phyloP scores from a whole-genome alignment of 2,113 vertebrate species.

The Pachyramphus minor region DNA sequence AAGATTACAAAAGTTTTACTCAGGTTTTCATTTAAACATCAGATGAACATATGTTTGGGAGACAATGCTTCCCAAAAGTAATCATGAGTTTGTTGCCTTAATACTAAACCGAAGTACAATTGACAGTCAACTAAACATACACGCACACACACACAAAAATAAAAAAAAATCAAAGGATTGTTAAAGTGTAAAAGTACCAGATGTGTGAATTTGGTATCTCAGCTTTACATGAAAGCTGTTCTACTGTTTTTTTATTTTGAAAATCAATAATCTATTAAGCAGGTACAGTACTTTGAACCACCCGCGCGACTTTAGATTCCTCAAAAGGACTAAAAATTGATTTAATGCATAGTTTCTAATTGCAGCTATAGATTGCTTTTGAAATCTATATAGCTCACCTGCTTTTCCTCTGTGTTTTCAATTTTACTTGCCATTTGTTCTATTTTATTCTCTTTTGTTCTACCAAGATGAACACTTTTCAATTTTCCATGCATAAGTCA shows the following conservation, averaged over 20 bases:
- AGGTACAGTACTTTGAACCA: not conserved
- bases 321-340: not conserved
- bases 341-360: slow-evolving; percentile 32
- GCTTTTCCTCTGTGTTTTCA: slow-evolving; percentile 14
- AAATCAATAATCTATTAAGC: slow-evolving; percentile 50
- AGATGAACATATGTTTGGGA: not conserved
- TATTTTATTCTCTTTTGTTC: slow-evolving; percentile 35
- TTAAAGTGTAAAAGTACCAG: not conserved
- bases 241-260: not conserved
- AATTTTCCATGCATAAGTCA: slow-evolving; percentile 39
- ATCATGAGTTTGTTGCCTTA: not conserved
- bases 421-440: slow-evolving; percentile 12
- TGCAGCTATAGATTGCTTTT: slow-evolving; percentile 24
- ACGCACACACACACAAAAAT: too few species aligned
- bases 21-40: not conserved
- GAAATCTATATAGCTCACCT: not conserved
- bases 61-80: not conserved
- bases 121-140: not conserved
- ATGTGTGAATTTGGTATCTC: not conserved
- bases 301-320: not conserved
- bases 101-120: not conserved
- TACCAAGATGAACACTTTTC: slow-evolving; percentile 24
- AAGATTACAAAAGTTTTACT: not conserved
- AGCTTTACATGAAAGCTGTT: not conserved
- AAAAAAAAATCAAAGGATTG: fast-evolving